Percentiles rank a stretch among this genome's conserved stretches.
phyloP scores from a whole-genome alignment of 2,797 vertebrate genomes.

The Bradypodion pumilum region DNA sequence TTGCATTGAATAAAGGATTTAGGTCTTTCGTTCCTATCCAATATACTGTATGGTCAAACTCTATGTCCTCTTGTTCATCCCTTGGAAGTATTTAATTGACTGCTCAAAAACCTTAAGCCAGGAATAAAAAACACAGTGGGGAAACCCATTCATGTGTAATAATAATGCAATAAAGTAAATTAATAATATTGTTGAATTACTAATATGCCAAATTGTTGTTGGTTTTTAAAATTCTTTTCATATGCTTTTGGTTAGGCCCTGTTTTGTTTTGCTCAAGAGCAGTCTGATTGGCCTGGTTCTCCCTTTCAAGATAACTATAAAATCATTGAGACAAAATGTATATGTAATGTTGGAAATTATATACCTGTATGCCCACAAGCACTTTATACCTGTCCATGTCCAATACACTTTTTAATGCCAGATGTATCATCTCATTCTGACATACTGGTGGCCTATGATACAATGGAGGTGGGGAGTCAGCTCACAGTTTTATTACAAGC shows the following conservation, averaged over 20 bases:
- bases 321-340: too few relatives aligned
- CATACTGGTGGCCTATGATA: too few relatives aligned
- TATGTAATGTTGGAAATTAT: too few relatives aligned
- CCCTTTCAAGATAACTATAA: too few relatives aligned
- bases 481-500: too few relatives aligned
- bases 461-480: too few relatives aligned
- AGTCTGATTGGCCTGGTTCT: too few relatives aligned
- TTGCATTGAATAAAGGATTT: background rate
- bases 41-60: background rate
- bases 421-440: too few relatives aligned
- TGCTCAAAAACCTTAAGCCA: background rate
- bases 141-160: background rate
- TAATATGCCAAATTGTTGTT: background rate
- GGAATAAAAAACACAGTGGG: background rate
- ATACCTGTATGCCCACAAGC: too few relatives aligned
- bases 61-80: background rate
- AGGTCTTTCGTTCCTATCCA: conserved; percentile 5
- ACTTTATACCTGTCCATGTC: too few relatives aligned
- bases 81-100: background rate
- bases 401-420: too few relatives aligned
- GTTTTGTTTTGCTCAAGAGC: background rate
- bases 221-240: too few relatives aligned
- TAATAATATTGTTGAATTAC: background rate
- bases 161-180: background rate
- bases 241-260: background rate